Evolutionary conservation across 2,113 vertebrate species (phyloP).

Genomic region (Tragelaphus scriptus): DNA sequence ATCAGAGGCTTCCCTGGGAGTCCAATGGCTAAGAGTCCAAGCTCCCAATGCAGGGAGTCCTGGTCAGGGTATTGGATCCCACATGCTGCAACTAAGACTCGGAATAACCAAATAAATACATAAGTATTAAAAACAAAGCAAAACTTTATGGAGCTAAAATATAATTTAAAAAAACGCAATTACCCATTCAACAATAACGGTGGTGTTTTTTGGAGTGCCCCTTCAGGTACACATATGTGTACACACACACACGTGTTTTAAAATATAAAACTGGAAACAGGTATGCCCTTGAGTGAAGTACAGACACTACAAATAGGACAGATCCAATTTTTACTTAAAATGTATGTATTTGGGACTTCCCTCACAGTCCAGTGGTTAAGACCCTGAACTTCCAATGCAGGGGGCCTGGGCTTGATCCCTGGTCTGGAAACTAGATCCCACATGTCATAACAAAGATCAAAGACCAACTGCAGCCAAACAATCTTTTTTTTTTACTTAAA

Average conservation of each 20-base stretch:
- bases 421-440: neutral
- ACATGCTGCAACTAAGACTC: neutral
- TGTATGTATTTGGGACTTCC: neutral
- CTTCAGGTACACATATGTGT: neutral
- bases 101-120: neutral
- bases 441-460: neutral
- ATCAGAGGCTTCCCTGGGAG: neutral
- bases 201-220: neutral
- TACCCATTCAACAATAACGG: neutral
- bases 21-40: neutral
- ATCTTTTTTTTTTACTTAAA: neutral
- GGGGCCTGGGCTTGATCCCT: neutral
- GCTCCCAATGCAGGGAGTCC: neutral
- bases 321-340: neutral
- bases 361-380: neutral
- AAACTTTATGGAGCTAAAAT: neutral
- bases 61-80: neutral
- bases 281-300: neutral
- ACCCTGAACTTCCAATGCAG: neutral
- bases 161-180: neutral
- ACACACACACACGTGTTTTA: neutral
- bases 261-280: neutral
- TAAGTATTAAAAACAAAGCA: neutral
- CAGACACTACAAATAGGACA: neutral
- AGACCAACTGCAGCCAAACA: neutral